A percentile compares a stretch with the other conserved stretches of the same genome.
phyloP scores from a whole-genome alignment of 1,140 invertebrate genomes.

The Sogatella furcifera region DNA sequence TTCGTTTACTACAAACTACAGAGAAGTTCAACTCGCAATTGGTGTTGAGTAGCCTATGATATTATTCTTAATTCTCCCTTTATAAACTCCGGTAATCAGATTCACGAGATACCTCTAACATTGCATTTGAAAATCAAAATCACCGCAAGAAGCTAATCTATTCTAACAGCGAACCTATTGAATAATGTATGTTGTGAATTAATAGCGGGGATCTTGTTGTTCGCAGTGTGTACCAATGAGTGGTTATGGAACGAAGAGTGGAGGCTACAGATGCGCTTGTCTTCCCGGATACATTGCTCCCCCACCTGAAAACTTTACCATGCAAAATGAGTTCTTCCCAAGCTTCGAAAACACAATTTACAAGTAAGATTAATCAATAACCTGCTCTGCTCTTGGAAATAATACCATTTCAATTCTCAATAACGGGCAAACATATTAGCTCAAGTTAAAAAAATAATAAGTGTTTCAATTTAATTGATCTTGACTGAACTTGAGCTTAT shows the following conservation, averaged over 20 bases:
- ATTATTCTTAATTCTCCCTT: too few relatives aligned
- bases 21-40: too few relatives aligned
- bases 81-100: background rate
- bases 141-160: background rate
- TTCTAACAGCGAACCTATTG: background rate
- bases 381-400: too few relatives aligned
- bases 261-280: slow-evolving; percentile 18
- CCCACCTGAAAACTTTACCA: slow-evolving; percentile 7
- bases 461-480: too few relatives aligned
- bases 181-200: background rate
- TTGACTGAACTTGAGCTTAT: too few relatives aligned
- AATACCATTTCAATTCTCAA: too few relatives aligned
- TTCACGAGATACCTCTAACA: background rate
- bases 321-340: background rate
- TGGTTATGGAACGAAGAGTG: slow-evolving; percentile 12
- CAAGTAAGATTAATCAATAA: background rate
- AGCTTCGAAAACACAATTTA: background rate
- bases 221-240: slow-evolving; percentile 16
- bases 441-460: too few relatives aligned
- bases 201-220: background rate
- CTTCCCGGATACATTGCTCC: slow-evolving; percentile 17
- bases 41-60: too few relatives aligned
- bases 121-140: background rate
- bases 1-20: too few relatives aligned
- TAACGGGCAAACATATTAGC: too few relatives aligned